Evolutionary conservation across 1,140 invertebrate genomes (phyloP).

Genomic region (Chironomus striatipennis): DNA sequence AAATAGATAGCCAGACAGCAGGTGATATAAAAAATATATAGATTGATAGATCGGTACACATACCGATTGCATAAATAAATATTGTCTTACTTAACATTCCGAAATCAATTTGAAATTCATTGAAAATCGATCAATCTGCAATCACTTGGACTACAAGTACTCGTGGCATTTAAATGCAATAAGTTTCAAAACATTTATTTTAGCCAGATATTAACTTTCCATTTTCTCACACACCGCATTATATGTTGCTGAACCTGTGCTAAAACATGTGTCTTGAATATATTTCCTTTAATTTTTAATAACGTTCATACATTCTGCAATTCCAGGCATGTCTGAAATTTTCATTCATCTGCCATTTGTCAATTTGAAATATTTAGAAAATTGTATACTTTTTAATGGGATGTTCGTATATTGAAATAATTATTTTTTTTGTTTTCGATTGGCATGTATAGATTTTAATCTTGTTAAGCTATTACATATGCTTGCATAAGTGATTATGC

Average conservation of each 20-base stretch:
- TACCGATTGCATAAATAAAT: not conserved
- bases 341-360: no score
- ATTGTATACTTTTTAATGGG: no score
- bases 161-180: constrained; percentile 12
- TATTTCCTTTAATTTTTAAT: not conserved
- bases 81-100: not conserved
- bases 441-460: no score
- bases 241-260: no score
- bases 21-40: not conserved
- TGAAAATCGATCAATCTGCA: not conserved
- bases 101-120: not conserved
- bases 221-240: not conserved
- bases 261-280: not conserved
- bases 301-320: no score
- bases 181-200: not conserved
- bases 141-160: not conserved
- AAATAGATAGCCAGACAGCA: not conserved
- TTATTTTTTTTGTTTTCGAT: no score
- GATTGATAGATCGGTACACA: no score
- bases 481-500: no score
- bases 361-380: no score
- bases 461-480: no score
- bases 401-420: no score
- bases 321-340: no score
- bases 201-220: not conserved